phyloP scores from a whole-genome alignment of 2,113 vertebrate genomes.

The Potamarius usumacintae region DNA sequence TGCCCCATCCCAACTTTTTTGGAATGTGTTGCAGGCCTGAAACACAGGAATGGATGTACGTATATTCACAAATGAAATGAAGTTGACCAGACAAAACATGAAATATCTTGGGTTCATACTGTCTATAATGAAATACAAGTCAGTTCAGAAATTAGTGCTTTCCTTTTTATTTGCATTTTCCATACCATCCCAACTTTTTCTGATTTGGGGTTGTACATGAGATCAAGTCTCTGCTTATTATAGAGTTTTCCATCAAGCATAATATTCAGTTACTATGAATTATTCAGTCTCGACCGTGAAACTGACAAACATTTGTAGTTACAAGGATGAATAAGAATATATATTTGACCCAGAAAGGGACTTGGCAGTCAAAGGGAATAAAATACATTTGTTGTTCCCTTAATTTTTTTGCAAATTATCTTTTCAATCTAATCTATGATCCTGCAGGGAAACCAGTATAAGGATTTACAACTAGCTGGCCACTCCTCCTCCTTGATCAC shows the following conservation, averaged over 20 bases:
- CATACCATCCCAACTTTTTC: too few relatives aligned
- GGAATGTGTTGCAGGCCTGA: too few relatives aligned
- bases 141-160: too few relatives aligned
- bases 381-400: not conserved
- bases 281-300: not conserved
- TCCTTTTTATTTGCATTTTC: too few relatives aligned
- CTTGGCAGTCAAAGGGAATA: not conserved
- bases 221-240: not conserved
- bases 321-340: not conserved
- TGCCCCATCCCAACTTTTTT: too few relatives aligned
- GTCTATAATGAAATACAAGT: too few relatives aligned
- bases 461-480: slow-evolving; percentile 32
- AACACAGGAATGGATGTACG: too few relatives aligned
- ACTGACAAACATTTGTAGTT: not conserved
- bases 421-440: not conserved
- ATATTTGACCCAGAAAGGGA: not conserved
- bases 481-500: slow-evolving; percentile 24
- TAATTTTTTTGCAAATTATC: not conserved
- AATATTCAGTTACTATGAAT: not conserved
- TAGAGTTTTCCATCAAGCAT: not conserved
- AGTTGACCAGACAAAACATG: too few relatives aligned
- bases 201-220: not conserved
- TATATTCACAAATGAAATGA: too few relatives aligned
- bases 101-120: too few relatives aligned
- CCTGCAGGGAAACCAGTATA: not conserved